Conservation (phyloP, 64 coral and sea anemone genomes). For the Stichodactyla helianthus region DNA sequence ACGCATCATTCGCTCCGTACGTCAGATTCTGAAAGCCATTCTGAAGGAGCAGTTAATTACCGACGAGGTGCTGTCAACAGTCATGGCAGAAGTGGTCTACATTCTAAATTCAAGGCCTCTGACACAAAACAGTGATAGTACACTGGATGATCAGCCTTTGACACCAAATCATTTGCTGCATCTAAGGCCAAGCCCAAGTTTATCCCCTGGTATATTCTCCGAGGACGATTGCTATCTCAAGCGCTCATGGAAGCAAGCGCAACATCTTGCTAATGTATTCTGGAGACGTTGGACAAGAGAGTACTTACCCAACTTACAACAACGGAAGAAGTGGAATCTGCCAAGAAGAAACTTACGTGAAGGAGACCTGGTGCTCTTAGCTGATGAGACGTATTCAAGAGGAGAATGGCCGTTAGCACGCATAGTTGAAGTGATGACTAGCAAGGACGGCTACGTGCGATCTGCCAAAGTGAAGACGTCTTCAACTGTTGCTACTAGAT, state of each 20-base stretch:
- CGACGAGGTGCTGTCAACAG: slow-evolving; percentile 33
- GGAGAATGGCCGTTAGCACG: slow-evolving; percentile 42
- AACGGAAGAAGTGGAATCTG: slow-evolving; percentile 31
- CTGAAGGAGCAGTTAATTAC: slow-evolving; percentile 31
- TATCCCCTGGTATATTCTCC: neutral
- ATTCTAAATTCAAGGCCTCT: slow-evolving; percentile 34
- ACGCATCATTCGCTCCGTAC: neutral
- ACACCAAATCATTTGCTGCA: slow-evolving; percentile 45
- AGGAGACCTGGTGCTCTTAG: slow-evolving; percentile 34
- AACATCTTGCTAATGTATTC: slow-evolving; percentile 32
- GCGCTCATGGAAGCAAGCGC: slow-evolving; percentile 24
- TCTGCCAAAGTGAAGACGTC: slow-evolving; percentile 10
- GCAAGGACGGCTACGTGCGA: neutral
- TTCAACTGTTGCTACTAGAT: neutral
- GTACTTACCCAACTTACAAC: slow-evolving; percentile 29
- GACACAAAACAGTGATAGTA: slow-evolving; percentile 6
- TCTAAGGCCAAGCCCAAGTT: slow-evolving; percentile 16
- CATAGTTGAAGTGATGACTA: slow-evolving; percentile 21
- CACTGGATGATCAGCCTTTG: slow-evolving; percentile 23
- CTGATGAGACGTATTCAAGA: slow-evolving; percentile 28
- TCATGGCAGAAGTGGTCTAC: slow-evolving; percentile 30
- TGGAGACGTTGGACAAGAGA: slow-evolving; percentile 31
- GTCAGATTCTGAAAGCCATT: neutral
- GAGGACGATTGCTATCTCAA: slow-evolving; percentile 10
- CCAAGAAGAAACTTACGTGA: slow-evolving; percentile 31